phyloP scores from a whole-genome alignment of 2,113 vertebrate species.

The Pseudonaja textilis region DNA sequence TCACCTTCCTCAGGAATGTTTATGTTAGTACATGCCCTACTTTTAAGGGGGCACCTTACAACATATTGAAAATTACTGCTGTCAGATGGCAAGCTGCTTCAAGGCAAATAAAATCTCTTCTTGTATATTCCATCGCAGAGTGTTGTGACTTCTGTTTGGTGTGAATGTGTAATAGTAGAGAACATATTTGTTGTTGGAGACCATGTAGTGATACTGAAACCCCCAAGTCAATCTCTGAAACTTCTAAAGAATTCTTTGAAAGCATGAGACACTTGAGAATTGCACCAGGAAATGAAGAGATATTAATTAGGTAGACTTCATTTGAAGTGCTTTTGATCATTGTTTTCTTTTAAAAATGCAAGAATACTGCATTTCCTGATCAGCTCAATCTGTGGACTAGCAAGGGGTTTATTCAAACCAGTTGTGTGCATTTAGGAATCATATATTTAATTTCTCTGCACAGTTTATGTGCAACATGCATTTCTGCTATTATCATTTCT shows the following conservation, averaged over 20 bases:
- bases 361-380: background rate
- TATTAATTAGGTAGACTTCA: background rate
- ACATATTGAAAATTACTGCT: background rate
- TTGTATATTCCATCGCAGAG: background rate
- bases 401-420: background rate
- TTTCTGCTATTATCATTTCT: background rate
- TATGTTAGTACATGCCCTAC: background rate
- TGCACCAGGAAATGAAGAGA: background rate
- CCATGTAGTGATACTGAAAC: background rate
- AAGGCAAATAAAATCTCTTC: background rate
- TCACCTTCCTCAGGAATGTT: background rate
- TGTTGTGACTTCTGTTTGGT: background rate
- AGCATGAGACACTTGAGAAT: background rate
- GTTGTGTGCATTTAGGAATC: background rate
- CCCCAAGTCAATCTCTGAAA: background rate
- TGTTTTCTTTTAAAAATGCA: background rate
- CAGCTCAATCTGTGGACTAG: background rate
- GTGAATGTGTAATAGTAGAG: background rate
- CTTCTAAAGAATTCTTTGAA: background rate
- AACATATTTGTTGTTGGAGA: background rate
- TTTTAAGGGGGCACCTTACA: background rate
- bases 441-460: background rate
- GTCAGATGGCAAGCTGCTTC: background rate
- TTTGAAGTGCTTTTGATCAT: background rate
- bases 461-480: background rate